Evolutionary conservation across 53 echinoderm and acorn worm genomes (phyloP), one percentile per base, ranked within the genome.

Genomic region (Patiria pectinifera): DNA sequence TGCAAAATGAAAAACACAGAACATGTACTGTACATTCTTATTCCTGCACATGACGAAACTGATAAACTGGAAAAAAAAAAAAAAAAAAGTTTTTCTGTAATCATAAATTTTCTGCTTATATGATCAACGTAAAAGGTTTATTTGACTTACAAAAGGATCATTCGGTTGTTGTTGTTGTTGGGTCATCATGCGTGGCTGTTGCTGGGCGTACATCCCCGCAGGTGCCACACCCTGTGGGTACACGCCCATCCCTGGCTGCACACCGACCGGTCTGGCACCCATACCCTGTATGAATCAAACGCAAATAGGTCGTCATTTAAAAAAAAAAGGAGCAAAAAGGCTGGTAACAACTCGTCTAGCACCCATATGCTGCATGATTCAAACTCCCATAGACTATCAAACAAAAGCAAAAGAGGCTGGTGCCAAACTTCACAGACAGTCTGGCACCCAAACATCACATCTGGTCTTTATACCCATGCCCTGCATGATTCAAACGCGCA

Each of bases 201-300:
- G 80, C 48, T 79, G 80, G 11, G 45, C 80, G 45, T 79, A 79
- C 80, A 79, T 18, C 15, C 80, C 80, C 45, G 45, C 16, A 11
- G 80, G 80, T 2, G 24, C 80, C 80, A 79, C 11, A 11, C 45
- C 80, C 45, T 62, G 84, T 11, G n/a, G 84, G 84, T 84, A 84
- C 66, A 84, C 44, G 83, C 26, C 83, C 84, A 84, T 66, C 43
- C 66, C 84, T 6, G 62, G 84, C 84, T 84, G 84, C 62, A 63
- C 4, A 43, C 66, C 84, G 11, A 66, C 66, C 21, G 84, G 84
- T 63, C 84, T 84, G 35, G 19, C 66, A 15, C 66, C 66, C 84
- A 84, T 84, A 44, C 84, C 84, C 84, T 84, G 62, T n/a, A 59
- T 59, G 13, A 80, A 45, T 69, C 77, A 76, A 76, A 76, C 4